These are phyloP conservation scores for Andrena chrysosceles DNA, from an alignment of 2,888 invertebrate genomes.

Conservation along the genomic window DNA sequence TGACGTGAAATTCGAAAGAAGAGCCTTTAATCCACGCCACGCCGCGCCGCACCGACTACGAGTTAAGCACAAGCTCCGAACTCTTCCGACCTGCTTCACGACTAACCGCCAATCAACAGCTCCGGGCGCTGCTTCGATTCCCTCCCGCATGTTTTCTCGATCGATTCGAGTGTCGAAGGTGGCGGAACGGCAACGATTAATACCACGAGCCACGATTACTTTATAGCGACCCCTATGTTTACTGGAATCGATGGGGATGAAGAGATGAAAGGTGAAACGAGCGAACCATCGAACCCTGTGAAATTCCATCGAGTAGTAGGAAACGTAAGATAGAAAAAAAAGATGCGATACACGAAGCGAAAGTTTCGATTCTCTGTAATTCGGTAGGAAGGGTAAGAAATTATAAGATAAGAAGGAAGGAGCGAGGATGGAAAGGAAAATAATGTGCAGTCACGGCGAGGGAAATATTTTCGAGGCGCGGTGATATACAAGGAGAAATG, in stretches of 20 bases:
- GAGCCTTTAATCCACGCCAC: conserved; percentile 80
- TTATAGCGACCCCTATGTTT: too few species aligned
- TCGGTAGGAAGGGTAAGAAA: not conserved
- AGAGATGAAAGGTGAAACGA: not conserved
- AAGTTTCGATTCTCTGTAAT: not conserved
- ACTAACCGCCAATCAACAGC: conserved; percentile 69
- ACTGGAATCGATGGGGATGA: too few species aligned
- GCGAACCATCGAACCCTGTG: not conserved
- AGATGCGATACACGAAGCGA: not conserved
- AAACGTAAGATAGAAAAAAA: not conserved
- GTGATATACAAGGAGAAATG: conserved; percentile 25
- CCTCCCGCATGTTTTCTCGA: not conserved
- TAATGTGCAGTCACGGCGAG: not conserved
- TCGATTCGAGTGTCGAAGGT: conserved; percentile 1
- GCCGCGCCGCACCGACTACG: conserved; percentile 49
- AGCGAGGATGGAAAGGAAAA: not conserved
- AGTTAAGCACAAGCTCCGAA: conserved; percentile 51
- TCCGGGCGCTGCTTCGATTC: conserved; percentile 15
- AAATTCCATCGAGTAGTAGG: not conserved
- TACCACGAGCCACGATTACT: conserved; percentile 5
- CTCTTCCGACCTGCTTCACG: conserved; percentile 63
- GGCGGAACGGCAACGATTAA: conserved; percentile 1
- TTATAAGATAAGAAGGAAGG: not conserved
- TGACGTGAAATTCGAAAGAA: conserved; percentile 81
- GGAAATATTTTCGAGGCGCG: conserved; percentile 34